These are phyloP conservation scores for Notodonta dromedarius DNA, from an alignment of 2,888 invertebrate genomes.

Conservation along the genomic window DNA sequence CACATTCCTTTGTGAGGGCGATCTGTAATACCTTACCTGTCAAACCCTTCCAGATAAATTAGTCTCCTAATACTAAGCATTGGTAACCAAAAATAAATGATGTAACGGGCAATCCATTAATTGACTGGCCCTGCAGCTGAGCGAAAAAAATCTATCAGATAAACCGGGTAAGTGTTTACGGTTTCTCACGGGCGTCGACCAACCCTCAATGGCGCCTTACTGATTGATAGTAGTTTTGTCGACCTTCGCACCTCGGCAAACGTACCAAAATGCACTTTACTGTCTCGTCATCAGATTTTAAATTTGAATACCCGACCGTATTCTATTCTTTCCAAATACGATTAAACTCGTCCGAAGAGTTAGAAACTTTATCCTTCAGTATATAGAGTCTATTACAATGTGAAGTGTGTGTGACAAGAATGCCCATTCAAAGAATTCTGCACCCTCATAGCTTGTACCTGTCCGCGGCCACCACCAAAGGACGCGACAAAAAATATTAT, in stretches of 20 bases:
- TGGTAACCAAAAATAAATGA: slow-evolving; percentile 75
- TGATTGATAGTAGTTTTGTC: slow-evolving; percentile 80
- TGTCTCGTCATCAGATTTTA: slow-evolving; percentile 29
- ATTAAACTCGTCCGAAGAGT: slow-evolving; percentile 24
- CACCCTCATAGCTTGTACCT: slow-evolving; percentile 82
- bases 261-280: slow-evolving; percentile 45
- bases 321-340: slow-evolving; percentile 42
- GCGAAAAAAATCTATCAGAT: slow-evolving; percentile 81
- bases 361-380: slow-evolving; percentile 27
- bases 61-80: slow-evolving; percentile 73
- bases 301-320: slow-evolving; percentile 20
- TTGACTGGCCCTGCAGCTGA: slow-evolving; percentile 79
- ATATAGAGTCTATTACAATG: slow-evolving; percentile 37
- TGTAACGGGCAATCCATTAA: slow-evolving; percentile 82
- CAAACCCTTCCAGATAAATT: slow-evolving; percentile 77
- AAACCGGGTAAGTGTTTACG: slow-evolving; percentile 83
- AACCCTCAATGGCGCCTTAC: slow-evolving; percentile 83
- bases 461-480: slow-evolving; percentile 81
- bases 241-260: slow-evolving; percentile 66
- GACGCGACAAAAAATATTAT: slow-evolving; percentile 79
- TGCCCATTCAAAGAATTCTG: slow-evolving; percentile 82
- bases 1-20: slow-evolving; percentile 54
- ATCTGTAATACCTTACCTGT: slow-evolving; percentile 70
- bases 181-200: slow-evolving; percentile 81
- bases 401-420: slow-evolving; percentile 38